Base-by-base conservation (phyloP, 2,888 invertebrate genomes). In the Caradrina kadenii region DNA sequence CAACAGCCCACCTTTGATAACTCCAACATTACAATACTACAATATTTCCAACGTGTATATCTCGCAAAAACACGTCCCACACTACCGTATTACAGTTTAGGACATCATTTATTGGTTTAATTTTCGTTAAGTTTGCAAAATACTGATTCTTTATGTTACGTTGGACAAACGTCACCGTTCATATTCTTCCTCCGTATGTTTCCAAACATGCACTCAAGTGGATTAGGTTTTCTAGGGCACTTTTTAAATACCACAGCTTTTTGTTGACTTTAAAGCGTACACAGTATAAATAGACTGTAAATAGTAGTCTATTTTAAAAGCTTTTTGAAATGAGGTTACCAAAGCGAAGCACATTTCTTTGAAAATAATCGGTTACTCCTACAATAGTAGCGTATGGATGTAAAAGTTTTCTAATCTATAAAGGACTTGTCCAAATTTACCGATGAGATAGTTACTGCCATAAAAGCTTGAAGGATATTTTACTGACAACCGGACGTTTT, bases 171-270 rank as follows among this genome's bases (percentile, higher is more conserved):
- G 64, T 35, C 13, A 48, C 10, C 45, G 59, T 26, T 17, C 13
- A 7, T 61, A 1, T 22, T 69, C n/a, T 13, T 8, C 5, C 2
- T 5, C 17, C 59, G 69, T 74, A 54, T 79, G 48, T 79, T 69
- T 68, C 31, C 58, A 60, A n/a, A 17, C 61, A n/a, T 59, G 69
- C 75, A 80, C 77, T 82, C 67, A 71, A 73, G 59, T 62, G 63
- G 75, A 81, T 83, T 81, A 79, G 31, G 50, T 75, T 79, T 72
- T 71, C 63, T 73, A 67, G 81, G 56, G 48, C 79, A 75, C 68
- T 65, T 76, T 73, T 69, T 73, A 79, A 73, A 74, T 63, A 64
- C 73, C 52, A 62, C 61, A 69, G 59, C 22, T 62, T 76, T 78
- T 69, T 72, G 69, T 69, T 67, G 63, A 58, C 58, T 63, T 48